A percentile compares a stretch with the other conserved stretches of the same genome.
Evolutionary conservation across 1,140 invertebrate genomes (phyloP).

Genomic region (Diorhabda elongata): DNA sequence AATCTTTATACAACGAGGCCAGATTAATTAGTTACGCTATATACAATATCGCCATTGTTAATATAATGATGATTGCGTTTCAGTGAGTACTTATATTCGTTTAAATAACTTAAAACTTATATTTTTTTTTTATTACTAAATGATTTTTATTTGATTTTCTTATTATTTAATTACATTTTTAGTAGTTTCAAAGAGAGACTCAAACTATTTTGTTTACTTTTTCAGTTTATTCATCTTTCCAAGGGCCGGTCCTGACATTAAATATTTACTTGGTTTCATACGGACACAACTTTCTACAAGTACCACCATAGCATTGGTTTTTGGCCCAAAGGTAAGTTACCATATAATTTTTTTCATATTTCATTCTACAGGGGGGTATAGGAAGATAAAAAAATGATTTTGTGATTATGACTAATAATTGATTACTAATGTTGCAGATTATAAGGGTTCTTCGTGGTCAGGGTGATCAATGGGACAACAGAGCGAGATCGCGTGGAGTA

Average conservation of each 20-base stretch:
- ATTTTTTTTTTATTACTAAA: too few species aligned
- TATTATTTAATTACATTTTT: too few species aligned
- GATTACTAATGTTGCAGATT: constrained; percentile 51
- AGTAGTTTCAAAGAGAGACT: too few species aligned
- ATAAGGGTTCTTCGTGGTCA: constrained; percentile 74
- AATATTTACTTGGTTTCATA: constrained; percentile 82
- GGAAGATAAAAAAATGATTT: too few species aligned
- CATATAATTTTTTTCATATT: not conserved
- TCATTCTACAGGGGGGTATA: too few species aligned
- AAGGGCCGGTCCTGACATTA: constrained; percentile 80
- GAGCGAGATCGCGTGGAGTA: constrained; percentile 70
- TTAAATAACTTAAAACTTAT: not conserved
- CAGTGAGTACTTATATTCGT: constrained; percentile 69
- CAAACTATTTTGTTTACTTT: constrained; percentile 28
- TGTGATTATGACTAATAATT: not conserved
- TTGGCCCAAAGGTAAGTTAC: constrained; percentile 73
- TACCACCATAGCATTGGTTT: constrained; percentile 77
- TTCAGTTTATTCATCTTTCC: constrained; percentile 79
- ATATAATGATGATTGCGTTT: constrained; percentile 83
- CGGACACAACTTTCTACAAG: constrained; percentile 83
- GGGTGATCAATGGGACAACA: constrained; percentile 81
- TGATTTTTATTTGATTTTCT: too few species aligned
- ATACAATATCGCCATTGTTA: constrained; percentile 89
- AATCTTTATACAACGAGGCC: constrained; percentile 89
- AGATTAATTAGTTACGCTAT: constrained; percentile 87